Conservation (phyloP, 2,797 vertebrate genomes). For the Carcharodon carcharias region DNA sequence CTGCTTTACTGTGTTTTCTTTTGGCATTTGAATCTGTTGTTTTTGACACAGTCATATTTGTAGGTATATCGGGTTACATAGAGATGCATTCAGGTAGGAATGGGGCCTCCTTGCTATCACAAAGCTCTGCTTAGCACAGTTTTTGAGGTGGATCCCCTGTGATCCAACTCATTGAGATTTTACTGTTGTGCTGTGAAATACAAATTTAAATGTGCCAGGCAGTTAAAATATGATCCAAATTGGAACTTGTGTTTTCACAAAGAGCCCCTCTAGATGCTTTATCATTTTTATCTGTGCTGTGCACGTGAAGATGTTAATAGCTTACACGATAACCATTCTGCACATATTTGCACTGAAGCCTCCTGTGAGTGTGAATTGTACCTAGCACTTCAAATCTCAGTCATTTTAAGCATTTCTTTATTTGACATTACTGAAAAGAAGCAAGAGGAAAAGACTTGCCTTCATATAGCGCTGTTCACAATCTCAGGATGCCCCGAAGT, state of each 20-base stretch:
- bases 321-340: too few relatives aligned
- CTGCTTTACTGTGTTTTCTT: too few relatives aligned
- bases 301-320: background rate
- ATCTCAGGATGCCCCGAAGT: too few relatives aligned
- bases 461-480: background rate
- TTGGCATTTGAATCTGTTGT: too few relatives aligned
- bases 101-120: too few relatives aligned
- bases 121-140: too few relatives aligned
- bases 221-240: background rate
- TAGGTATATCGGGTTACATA: too few relatives aligned
- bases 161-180: too few relatives aligned
- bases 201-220: background rate
- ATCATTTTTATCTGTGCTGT: background rate
- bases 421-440: background rate
- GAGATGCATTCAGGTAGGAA: too few relatives aligned
- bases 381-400: background rate
- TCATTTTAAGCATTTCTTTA: background rate
- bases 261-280: background rate
- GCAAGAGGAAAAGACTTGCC: background rate
- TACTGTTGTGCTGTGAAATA: too few relatives aligned
- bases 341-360: background rate
- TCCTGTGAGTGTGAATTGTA: background rate
- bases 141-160: too few relatives aligned
- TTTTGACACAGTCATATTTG: too few relatives aligned
- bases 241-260: background rate